Evolutionary conservation across 2,888 invertebrate genomes (phyloP), one percentile per base, ranked within the genome.

Genomic region (Cerceris rybyensis): DNA sequence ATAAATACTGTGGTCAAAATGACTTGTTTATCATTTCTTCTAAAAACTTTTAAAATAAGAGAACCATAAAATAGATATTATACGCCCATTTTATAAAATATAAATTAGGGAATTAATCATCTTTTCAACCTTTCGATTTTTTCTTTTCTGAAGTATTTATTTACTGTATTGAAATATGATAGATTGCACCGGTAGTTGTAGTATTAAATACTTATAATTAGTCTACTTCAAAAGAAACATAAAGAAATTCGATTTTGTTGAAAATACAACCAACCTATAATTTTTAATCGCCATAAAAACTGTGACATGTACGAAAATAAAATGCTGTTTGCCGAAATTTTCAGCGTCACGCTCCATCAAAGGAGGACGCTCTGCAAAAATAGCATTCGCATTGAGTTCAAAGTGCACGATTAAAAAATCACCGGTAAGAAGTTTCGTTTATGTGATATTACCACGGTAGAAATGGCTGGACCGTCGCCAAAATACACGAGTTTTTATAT

Each of bases 381-480:
- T 13, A 52, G 52, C 52, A 52, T 9, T n/a, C n/a, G 52, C 52
- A 52, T 52, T 17, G 28, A 46, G 46, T 11, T 46, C 17, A 17
- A 55, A 17, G 17, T 55, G 55, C 16, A 17, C 46, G 43, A 55
- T 43, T 28, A n/a, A 52, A 46, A 42, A 28, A 57, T 16, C 57
- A 9, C 55, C 66, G 49, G 46, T 46, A 59, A 68, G 52, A 59
- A 28, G 59, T 68, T 46, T 49, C 68, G 68, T 39, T 16, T 13
- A 13, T 28, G 59, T 14, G 54, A 60, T 60, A 54, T 61, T 69
- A 61, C 43, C 52, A 17, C 52, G 52, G 49, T 39, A 39, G 43
- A 59, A 68, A 59, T 28, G 59, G 14, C 52, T 68, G 68, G 68
- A 50, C n/a, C 28, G 16, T 9, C 50, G 58, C 68, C 68, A 68